Percentiles rank a stretch among this genome's conserved stretches.
Evolutionary conservation across 2,888 invertebrate species (phyloP).

Genomic region (Sycophila texana): DNA sequence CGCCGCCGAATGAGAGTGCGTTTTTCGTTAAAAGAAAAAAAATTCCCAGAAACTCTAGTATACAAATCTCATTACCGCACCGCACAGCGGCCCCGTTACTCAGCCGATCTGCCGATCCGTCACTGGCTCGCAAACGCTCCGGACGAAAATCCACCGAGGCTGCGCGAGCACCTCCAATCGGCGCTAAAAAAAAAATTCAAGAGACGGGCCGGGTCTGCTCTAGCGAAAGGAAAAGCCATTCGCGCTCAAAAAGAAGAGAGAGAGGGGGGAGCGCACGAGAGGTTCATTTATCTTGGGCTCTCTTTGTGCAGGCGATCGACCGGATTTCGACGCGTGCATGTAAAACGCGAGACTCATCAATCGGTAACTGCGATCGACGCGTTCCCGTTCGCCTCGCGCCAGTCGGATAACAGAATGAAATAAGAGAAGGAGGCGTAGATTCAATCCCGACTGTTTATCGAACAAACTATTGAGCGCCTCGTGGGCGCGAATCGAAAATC

Average conservation of each 20-base stretch:
- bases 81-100: neutral
- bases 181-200: too few relatives aligned
- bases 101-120: neutral
- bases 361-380: conserved; percentile 38
- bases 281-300: conserved; percentile 44
- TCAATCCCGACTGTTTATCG: conserved; percentile 49
- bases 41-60: conserved; percentile 27
- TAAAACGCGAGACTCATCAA: conserved; percentile 43
- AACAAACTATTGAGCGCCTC: conserved; percentile 15
- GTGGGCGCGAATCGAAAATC: conserved; percentile 11
- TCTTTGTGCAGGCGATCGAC: conserved; percentile 45
- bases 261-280: neutral
- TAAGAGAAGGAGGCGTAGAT: conserved; percentile 17
- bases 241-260: neutral
- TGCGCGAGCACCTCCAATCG: too few relatives aligned
- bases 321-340: conserved; percentile 49
- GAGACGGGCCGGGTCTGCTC: too few relatives aligned
- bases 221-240: too few relatives aligned
- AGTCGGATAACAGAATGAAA: conserved; percentile 23
- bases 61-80: neutral
- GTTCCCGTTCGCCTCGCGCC: neutral
- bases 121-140: conserved; percentile 6
- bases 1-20: conserved; percentile 18
- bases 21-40: conserved; percentile 24
- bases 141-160: too few relatives aligned